Base-by-base conservation (phyloP, 1,140 invertebrate species). In the Mactra quadrangularis region DNA sequence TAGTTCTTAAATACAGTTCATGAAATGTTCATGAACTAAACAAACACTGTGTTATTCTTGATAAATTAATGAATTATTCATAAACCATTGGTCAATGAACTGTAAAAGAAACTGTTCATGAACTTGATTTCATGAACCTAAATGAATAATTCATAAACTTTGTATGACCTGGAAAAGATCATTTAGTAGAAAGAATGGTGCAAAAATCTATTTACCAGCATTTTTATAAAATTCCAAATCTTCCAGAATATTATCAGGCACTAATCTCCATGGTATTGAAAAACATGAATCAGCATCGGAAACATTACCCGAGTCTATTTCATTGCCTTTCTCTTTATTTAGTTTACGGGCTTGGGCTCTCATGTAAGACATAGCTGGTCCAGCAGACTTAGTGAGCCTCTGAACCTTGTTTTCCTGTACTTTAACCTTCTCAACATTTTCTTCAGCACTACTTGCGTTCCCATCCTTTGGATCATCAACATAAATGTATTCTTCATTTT, bases 141-240 rank as follows among this genome's bases (percentile, higher is more conserved):
- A n/a, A n/a, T n/a, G n/a, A n/a, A n/a, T n/a, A n/a, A n/a, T n/a
- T n/a, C n/a, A n/a, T n/a, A n/a, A n/a, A n/a, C n/a, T n/a, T n/a
- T n/a, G n/a, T n/a, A n/a, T n/a, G n/a, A n/a, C n/a, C n/a, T n/a
- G n/a, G n/a, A n/a, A n/a, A n/a, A n/a, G n/a, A n/a, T n/a, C n/a
- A n/a, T n/a, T n/a, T n/a, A n/a, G n/a, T n/a, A n/a, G n/a, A n/a
- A n/a, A n/a, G n/a, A n/a, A n/a, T n/a, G n/a, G n/a, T n/a, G n/a
- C n/a, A n/a, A n/a, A n/a, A n/a, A n/a, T n/a, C 53, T 72, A 72
- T 19, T 70, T 81, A 81, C 77, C 77, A 47, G 77, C 77, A 71
- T 81, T 81, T 71, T 81, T 81, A 55, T 57, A 81, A 81, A 81
- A 81, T 55, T 81, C 77, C 29, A 81, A 71, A 31, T 81, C 77